phyloP scores from a whole-genome alignment of 2,888 invertebrate species.

The Lycophotia porphyrea region DNA sequence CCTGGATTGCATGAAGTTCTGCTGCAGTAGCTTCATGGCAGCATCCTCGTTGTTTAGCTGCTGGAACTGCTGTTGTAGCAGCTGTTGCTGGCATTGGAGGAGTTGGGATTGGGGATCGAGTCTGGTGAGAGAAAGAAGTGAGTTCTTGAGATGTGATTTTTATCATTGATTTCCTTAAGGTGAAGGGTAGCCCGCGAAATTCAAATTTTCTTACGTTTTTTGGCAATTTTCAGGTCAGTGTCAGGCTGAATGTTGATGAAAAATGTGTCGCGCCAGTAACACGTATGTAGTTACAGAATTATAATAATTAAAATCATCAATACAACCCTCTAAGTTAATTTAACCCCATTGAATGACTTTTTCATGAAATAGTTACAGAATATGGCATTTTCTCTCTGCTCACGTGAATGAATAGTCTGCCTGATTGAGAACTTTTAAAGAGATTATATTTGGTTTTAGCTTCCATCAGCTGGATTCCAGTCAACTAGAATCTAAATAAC shows the following conservation, averaged over 20 bases:
- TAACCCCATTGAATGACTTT: too few relatives aligned
- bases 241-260: too few relatives aligned
- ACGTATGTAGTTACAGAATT: too few relatives aligned
- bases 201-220: too few relatives aligned
- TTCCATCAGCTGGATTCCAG: background rate
- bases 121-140: conserved; percentile 66
- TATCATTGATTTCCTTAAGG: background rate
- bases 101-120: conserved; percentile 86
- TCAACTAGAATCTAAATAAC: background rate
- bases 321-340: too few relatives aligned
- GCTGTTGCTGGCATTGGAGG: conserved; percentile 86
- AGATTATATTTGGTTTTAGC: background rate
- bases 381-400: too few relatives aligned
- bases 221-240: too few relatives aligned
- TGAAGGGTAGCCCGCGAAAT: too few relatives aligned
- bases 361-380: too few relatives aligned
- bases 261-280: too few relatives aligned
- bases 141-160: background rate
- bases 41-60: conserved; percentile 88
- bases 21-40: conserved; percentile 90
- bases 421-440: background rate
- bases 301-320: too few relatives aligned
- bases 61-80: conserved; percentile 90
- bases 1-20: conserved; percentile 89
- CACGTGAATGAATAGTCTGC: background rate